Evolutionary conservation across 2,797 vertebrate species (phyloP).

Genomic region (Meda fulgida): DNA sequence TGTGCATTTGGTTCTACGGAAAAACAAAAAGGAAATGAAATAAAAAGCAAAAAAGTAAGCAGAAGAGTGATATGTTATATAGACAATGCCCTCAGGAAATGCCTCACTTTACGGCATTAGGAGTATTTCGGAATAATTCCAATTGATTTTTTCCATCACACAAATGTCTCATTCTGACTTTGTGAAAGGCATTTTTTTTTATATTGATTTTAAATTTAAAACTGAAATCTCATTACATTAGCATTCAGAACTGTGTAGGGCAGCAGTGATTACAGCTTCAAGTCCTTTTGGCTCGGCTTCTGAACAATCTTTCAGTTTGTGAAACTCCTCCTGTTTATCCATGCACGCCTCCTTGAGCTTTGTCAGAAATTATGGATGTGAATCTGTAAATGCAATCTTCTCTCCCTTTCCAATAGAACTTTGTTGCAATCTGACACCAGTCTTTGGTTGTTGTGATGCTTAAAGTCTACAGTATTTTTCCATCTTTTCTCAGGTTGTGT

Average conservation of each 20-base stretch:
- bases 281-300: slow-evolving; percentile 10
- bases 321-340: not conserved
- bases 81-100: slow-evolving; percentile 5
- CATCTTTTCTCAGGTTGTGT: not conserved
- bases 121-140: not conserved
- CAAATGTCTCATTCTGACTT: not conserved
- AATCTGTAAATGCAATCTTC: not conserved
- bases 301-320: not conserved
- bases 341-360: not conserved
- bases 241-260: slow-evolving; percentile 4
- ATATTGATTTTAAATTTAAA: slow-evolving; percentile 27
- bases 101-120: not conserved
- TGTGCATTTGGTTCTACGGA: not conserved
- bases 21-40: not conserved
- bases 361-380: slow-evolving; percentile 9
- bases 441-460: not conserved
- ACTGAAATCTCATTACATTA: slow-evolving; percentile 14
- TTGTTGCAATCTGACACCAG: not conserved
- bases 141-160: not conserved
- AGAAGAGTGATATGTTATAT: not conserved
- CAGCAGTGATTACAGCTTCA: not conserved
- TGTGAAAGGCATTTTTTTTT: not conserved
- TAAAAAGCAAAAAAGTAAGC: not conserved
- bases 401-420: not conserved
- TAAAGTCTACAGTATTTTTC: not conserved